Evolutionary conservation across 2,113 vertebrate genomes (phyloP).

Genomic region (Ibidorhyncha struthersii): DNA sequence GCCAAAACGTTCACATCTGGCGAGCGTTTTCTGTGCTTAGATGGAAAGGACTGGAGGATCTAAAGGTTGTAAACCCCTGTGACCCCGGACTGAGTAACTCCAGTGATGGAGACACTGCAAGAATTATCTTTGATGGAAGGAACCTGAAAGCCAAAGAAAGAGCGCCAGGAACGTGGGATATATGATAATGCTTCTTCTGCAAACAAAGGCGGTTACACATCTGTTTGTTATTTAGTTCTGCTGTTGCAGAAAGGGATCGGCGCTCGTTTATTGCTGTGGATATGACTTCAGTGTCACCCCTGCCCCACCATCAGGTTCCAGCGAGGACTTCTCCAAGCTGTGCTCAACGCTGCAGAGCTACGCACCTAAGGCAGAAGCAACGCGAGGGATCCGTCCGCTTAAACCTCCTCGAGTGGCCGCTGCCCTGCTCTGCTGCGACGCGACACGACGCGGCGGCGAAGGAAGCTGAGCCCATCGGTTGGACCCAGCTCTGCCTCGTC

Average conservation of each 20-base stretch:
- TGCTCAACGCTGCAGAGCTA: background rate
- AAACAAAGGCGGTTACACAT: constrained; percentile 43
- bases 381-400: accelerated
- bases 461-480: background rate
- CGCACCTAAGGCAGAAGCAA: background rate
- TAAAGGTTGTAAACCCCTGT: background rate
- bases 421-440: no score
- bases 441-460: accelerated
- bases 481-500: background rate
- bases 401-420: accelerated
- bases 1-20: constrained; percentile 56
- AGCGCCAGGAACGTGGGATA: constrained; percentile 15
- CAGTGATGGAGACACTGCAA: background rate
- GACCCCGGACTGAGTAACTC: constrained; percentile 8
- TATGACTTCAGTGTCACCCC: constrained; percentile 24
- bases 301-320: background rate
- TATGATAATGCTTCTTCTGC: background rate
- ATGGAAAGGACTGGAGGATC: background rate
- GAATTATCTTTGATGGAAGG: background rate
- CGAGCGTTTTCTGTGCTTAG: background rate
- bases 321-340: background rate
- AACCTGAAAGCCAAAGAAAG: background rate
- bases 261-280: background rate
- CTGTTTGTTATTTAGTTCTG: constrained; percentile 39
- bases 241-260: background rate